Base-by-base conservation (phyloP, 2,797 vertebrate species). In the Smutsia temminckii region DNA sequence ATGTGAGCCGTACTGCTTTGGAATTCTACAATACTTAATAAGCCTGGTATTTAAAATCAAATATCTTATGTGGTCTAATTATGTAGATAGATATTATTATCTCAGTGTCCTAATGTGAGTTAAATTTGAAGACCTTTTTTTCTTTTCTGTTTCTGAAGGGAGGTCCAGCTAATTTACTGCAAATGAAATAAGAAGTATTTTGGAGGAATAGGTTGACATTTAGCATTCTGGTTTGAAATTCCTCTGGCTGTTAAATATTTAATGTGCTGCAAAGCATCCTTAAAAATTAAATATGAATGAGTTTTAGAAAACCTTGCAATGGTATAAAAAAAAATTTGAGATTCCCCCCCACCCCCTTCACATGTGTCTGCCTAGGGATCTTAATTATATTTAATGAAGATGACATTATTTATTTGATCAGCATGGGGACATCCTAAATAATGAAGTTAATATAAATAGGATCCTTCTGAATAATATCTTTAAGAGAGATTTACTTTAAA, bases 231-330 rank as follows among this genome's bases (percentile, higher is more conserved):
- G 84, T 97, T 97, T 98, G 96, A 97, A 97, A 95, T 55, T 83
- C 87, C 94, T 98, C 93, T 96, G 95, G 71, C 81, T 97, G 94
- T 96, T 98, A 95, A 97, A 97, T 98, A 96, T 98, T 98, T 98
- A 61, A 98, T 97, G 92, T 85, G 95, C 96, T 91, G 93, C 96
- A 98, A 97, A 98, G 97, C 97, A 96, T 97, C 97, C 97, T 98
- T 63, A 59, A 97, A 96, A 98, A 98, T 98, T 79, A 98, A 98
- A 97, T 97, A 98, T 93, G 97, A 97, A 98, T 98, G 97, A 97
- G 63, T 97, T 95, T 94, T 96, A 94, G 95, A 88, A 97, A 97
- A 93, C 77, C 94, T 96, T 96, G 85, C 91, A 95, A 91, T 94
- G 3, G 46, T 86, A 9, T 8, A 37, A 96, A 98, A 97, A 81